Percentiles rank a stretch among this genome's conserved stretches.
Conservation (phyloP, 2,888 invertebrate species). For the Pyrrhia umbra region DNA sequence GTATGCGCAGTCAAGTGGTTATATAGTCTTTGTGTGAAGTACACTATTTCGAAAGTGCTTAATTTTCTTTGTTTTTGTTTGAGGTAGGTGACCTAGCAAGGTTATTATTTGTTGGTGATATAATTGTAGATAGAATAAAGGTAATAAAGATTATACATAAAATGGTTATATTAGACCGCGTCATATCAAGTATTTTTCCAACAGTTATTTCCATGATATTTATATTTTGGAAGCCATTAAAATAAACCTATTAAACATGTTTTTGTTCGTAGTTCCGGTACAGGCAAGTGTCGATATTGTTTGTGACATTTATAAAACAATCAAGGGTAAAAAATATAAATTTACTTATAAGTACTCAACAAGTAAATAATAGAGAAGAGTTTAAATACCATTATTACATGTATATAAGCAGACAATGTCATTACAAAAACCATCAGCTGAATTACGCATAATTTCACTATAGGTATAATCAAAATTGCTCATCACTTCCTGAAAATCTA, state of each 20-base stretch:
- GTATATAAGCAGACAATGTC: conserved; percentile 4
- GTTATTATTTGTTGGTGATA: conserved; percentile 5
- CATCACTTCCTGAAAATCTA: conserved; percentile 40
- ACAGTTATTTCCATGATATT: neutral
- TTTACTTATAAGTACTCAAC: conserved; percentile 17
- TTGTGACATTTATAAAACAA: conserved; percentile 44
- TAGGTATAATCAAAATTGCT: conserved; percentile 35
- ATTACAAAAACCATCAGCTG: conserved; percentile 14
- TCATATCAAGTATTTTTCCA: conserved; percentile 34
- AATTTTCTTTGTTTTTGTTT: conserved; percentile 21
- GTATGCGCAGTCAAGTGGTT: too few relatives aligned
- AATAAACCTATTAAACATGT: conserved; percentile 8
- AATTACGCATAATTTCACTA: conserved; percentile 28
- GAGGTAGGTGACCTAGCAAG: conserved; percentile 47
- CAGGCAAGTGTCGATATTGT: conserved; percentile 4
- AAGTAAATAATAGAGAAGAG: conserved; percentile 18
- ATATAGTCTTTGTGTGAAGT: too few relatives aligned
- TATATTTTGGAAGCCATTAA: conserved; percentile 18
- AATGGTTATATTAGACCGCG: conserved; percentile 6
- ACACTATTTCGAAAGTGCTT: conserved; percentile 18
- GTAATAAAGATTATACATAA: conserved; percentile 17
- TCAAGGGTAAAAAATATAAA: conserved; percentile 25
- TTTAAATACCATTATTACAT: conserved; percentile 28
- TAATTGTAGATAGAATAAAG: neutral
- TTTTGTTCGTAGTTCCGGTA: conserved; percentile 28